Evolutionary conservation across 2,888 invertebrate genomes (phyloP).

Genomic region (Cephus pygmeus): DNA sequence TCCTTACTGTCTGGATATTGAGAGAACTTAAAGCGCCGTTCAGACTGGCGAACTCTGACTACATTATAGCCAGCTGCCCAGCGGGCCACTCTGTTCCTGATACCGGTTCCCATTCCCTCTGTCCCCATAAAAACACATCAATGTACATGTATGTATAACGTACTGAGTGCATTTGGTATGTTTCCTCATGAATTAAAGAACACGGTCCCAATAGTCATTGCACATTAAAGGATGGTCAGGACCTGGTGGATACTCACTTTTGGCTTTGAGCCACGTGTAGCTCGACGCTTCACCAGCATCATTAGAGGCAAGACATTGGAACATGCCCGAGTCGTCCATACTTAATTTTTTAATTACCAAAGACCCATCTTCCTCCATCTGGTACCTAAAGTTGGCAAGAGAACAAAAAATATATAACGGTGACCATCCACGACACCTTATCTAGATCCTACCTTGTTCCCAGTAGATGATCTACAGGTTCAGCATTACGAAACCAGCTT

Average conservation of each 20-base stretch:
- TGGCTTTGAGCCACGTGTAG: conserved; percentile 92
- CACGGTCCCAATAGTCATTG: neutral
- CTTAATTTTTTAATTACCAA: conserved; percentile 82
- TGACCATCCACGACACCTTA: neutral
- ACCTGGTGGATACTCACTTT: conserved; percentile 79
- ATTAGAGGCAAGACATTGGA: conserved; percentile 93
- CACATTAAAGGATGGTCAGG: neutral
- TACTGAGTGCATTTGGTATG: neutral
- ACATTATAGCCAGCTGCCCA: conserved; percentile 65
- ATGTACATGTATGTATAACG: neutral
- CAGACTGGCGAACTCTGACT: conserved; percentile 64
- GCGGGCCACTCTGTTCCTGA: conserved; percentile 60
- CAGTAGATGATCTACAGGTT: conserved; percentile 66
- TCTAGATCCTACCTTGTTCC: conserved; percentile 67
- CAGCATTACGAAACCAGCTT: conserved; percentile 87
- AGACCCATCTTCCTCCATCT: conserved; percentile 85
- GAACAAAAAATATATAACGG: neutral
- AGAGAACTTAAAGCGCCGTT: conserved; percentile 64
- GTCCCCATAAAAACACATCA: conserved; percentile 43
- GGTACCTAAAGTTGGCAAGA: conserved; percentile 70
- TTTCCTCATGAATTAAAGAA: neutral
- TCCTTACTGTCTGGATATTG: conserved; percentile 64
- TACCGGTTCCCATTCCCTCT: conserved; percentile 54
- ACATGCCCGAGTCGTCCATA: conserved; percentile 92
- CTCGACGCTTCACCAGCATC: conserved; percentile 91